Evolutionary conservation across 1,140 invertebrate genomes (phyloP), one percentile per base, ranked within the genome.

Genomic region (Bombus sibiricus): DNA sequence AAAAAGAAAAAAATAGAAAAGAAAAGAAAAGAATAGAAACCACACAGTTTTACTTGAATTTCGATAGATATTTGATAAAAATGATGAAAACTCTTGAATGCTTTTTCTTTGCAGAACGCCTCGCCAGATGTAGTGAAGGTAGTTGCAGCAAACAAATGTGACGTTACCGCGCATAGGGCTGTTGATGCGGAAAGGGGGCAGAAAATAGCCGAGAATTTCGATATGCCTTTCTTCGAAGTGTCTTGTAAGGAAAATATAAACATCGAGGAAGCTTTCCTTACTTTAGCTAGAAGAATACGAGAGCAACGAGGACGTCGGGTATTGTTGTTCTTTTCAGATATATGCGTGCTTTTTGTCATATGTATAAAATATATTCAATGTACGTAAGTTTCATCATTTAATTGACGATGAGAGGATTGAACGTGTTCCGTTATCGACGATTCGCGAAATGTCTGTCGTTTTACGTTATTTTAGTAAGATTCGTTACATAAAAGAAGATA

Each of bases 201-300:
- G 95, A 98, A 98, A 97, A 97, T 98, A 92, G 98, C 98, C 1
- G 97, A 98, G 91, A 98, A 98, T 94, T 98, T 98, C 92, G 98
- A 98, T 88, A 98, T 98, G 96, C 98, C 98, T 69, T 98, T 98
- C 93, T 98, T 98, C 94, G 98, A 98, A 95, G 98, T 98, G 25
- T 98, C 98, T 34, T 98, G 98, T 93, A 98, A 98, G 94, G 97
- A 97, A 85, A 97, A 98, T 91, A 97, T 98, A 64, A 98, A 98
- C 92, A 98, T 99, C 86, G 98, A 98, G 92, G 97, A 98, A 92
- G 97, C 97, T 57, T 98, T 98, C 94, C 95, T 98, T 72, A 98
- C 97, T 43, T 95, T 99, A 91, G 97, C 98, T 81, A 96, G 97
- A 93, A 97, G 97, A 96, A 98, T 98, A 94, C 96, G 97, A 77